These are phyloP conservation scores for Parauchenoglanis punctatus DNA, from an alignment of 2,797 vertebrate genomes.

Conservation along the genomic window DNA sequence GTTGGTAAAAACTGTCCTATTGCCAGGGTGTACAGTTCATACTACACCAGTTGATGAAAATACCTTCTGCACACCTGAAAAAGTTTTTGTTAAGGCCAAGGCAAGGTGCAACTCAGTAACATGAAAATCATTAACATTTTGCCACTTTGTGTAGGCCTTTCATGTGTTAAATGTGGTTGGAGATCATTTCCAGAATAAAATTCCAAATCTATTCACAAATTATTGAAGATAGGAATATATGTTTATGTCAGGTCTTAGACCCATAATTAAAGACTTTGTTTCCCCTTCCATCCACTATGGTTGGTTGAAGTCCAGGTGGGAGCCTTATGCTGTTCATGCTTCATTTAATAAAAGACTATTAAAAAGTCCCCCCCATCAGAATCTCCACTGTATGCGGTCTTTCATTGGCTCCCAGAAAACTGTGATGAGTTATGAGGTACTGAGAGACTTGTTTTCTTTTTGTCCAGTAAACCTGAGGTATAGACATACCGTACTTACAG, in stretches of 20 bases:
- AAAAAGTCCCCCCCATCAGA: background rate
- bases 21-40: constrained; percentile 10
- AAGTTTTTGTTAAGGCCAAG: background rate
- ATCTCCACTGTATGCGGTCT: constrained; percentile 52
- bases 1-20: background rate
- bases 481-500: constrained; percentile 86
- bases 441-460: constrained; percentile 77
- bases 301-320: constrained; percentile 73
- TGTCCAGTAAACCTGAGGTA: constrained; percentile 99
- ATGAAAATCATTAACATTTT: background rate
- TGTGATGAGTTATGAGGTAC: constrained; percentile 85
- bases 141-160: background rate
- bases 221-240: background rate
- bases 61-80: constrained; percentile 19
- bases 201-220: background rate
- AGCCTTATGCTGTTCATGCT: constrained; percentile 69
- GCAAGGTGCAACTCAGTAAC: constrained; percentile 29
- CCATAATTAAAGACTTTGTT: background rate
- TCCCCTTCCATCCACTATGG: constrained; percentile 73
- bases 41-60: background rate
- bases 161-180: background rate
- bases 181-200: background rate
- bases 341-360: constrained; percentile 55
- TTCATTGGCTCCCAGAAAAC: constrained; percentile 74
- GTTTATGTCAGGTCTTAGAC: background rate